Evolutionary conservation across 1,140 invertebrate species (phyloP).

Genomic region (Heterodera carotae): DNA sequence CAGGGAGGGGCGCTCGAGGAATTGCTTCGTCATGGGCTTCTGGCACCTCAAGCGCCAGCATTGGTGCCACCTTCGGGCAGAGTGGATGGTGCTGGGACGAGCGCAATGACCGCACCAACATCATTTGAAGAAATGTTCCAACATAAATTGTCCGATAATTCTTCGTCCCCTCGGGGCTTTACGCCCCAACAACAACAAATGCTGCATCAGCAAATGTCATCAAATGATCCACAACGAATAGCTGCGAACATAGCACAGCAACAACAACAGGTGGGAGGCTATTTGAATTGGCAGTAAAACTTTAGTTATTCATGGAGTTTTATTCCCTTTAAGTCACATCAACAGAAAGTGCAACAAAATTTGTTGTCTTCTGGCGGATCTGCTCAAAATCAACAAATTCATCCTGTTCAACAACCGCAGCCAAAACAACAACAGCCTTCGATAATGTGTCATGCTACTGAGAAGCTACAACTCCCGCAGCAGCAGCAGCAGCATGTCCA

Average conservation of each 20-base stretch:
- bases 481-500: slow-evolving; percentile 32
- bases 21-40: not conserved
- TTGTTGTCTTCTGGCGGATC: not conserved
- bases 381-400: slow-evolving; percentile 5
- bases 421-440: slow-evolving; percentile 23
- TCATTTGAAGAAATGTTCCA: not conserved
- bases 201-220: slow-evolving; percentile 5
- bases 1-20: not conserved
- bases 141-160: not conserved
- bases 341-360: slow-evolving; percentile 27
- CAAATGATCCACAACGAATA: not conserved
- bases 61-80: not conserved
- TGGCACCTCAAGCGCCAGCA: not conserved
- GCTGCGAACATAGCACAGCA: slow-evolving; percentile 7
- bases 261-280: slow-evolving; percentile 27
- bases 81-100: not conserved
- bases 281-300: no score
- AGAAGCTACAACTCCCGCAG: not conserved
- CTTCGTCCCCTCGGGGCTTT: not conserved
- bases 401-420: slow-evolving; percentile 11
- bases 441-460: slow-evolving; percentile 13
- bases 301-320: no score
- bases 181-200: not conserved
- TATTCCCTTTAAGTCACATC: no score
- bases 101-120: not conserved